Percentiles rank a stretch among this genome's conserved stretches.
phyloP scores from a whole-genome alignment of 1,140 invertebrate species.

The Zaprionus gabonicus region DNA sequence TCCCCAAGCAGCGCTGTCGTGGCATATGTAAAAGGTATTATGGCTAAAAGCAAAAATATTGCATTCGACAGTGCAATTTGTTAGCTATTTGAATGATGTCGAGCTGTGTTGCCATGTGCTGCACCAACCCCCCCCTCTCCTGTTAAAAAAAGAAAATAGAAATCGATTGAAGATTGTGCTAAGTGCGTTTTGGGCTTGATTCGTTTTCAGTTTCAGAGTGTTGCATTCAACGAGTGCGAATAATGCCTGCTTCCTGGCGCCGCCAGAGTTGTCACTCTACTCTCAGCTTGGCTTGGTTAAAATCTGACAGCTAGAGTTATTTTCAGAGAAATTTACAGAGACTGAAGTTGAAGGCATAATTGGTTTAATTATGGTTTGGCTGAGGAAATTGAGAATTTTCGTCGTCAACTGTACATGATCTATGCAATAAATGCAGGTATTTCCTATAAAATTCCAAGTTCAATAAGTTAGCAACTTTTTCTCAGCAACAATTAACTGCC shows the following conservation, averaged over 20 bases:
- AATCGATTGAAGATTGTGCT: slow-evolving; percentile 2
- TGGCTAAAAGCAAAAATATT: slow-evolving; percentile 83
- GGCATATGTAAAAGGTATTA: slow-evolving; percentile 83
- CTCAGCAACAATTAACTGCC: neutral
- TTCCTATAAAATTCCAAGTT: neutral
- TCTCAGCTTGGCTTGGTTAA: neutral
- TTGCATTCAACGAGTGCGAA: neutral
- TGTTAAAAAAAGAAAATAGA: no score
- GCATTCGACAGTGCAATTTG: slow-evolving; percentile 83
- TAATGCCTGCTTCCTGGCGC: neutral
- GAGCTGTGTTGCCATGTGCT: slow-evolving; percentile 24
- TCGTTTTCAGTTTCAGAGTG: no score
- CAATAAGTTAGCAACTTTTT: neutral
- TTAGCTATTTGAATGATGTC: slow-evolving; percentile 81
- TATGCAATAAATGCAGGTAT: no score
- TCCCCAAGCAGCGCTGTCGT: slow-evolving; percentile 50
- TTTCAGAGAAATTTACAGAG: neutral
- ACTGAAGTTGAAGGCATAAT: neutral
- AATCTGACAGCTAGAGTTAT: neutral
- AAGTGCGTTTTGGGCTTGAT: slow-evolving; percentile 10
- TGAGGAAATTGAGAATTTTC: neutral
- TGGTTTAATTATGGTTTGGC: neutral
- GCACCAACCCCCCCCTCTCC: no score
- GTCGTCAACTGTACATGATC: neutral
- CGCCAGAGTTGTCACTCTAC: neutral